These are phyloP conservation scores for Argyrosomus japonicus DNA, from an alignment of 2,113 vertebrate species.

Conservation along the genomic window DNA sequence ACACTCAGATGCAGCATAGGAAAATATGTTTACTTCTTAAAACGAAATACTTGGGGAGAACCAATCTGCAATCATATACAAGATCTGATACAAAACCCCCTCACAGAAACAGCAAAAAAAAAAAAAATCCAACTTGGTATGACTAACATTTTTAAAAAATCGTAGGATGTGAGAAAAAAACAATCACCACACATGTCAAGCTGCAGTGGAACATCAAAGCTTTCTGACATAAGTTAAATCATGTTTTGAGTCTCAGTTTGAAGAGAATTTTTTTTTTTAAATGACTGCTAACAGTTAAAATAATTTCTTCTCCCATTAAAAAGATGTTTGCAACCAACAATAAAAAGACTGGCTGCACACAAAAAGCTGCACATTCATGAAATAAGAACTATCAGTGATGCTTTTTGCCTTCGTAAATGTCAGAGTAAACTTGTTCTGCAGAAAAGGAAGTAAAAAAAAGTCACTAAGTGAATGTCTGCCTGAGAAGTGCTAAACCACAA, in stretches of 20 bases:
- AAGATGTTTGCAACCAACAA: conserved; percentile 1
- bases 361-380: conserved; percentile 45
- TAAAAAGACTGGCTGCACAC: conserved; percentile 2
- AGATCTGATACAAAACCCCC: conserved; percentile 8
- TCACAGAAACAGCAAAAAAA: conserved; percentile 30
- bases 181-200: conserved; percentile 6
- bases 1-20: conserved; percentile 39
- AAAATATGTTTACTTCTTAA: conserved; percentile 59
- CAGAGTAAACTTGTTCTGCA: conserved; percentile 58
- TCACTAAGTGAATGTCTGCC: conserved; percentile 26
- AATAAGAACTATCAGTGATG: conserved; percentile 18
- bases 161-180: neutral
- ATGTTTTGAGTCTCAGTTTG: neutral
- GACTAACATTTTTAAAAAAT: conserved; percentile 27
- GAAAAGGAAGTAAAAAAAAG: neutral
- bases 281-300: neutral
- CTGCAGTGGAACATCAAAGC: neutral
- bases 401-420: conserved; percentile 18
- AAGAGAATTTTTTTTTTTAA: neutral
- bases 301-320: neutral
- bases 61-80: conserved; percentile 45
- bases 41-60: conserved; percentile 39
- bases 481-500: conserved; percentile 60
- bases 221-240: conserved; percentile 1
- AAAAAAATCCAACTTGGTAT: conserved; percentile 13